phyloP scores from a whole-genome alignment of 2,113 vertebrate genomes.

The Narcine bancroftii region DNA sequence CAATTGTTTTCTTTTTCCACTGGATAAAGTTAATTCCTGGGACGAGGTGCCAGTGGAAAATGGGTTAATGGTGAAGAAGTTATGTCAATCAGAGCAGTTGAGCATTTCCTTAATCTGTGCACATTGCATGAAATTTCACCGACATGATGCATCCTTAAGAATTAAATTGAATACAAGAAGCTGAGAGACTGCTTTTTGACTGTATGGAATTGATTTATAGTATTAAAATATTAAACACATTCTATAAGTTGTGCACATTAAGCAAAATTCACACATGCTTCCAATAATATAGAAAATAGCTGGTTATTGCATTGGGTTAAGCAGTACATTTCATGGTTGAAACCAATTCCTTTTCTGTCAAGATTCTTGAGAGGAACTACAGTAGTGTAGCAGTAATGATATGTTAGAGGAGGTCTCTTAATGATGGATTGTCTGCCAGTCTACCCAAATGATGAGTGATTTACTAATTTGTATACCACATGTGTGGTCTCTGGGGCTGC shows the following conservation, averaged over 20 bases:
- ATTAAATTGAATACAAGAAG: neutral
- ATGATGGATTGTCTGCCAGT: neutral
- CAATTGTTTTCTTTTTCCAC: no score
- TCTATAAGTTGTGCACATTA: neutral
- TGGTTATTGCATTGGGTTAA: neutral
- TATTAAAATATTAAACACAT: neutral
- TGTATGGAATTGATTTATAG: neutral
- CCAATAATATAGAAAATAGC: neutral
- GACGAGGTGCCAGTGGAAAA: no score
- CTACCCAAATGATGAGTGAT: neutral
- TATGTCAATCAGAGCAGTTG: neutral
- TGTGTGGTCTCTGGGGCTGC: constrained; percentile 5
- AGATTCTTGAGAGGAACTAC: neutral
- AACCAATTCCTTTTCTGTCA: constrained; percentile 22
- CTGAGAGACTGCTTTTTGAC: neutral
- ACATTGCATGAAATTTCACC: neutral
- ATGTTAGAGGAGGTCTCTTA: constrained; percentile 2
- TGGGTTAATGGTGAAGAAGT: neutral
- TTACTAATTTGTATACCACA: constrained; percentile 24
- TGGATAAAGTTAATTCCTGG: no score
- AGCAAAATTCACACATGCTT: neutral
- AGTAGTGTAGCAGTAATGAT: neutral
- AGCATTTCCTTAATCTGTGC: neutral
- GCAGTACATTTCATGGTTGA: neutral
- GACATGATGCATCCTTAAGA: neutral